Conservation (phyloP, 1,140 invertebrate species). For the Bombus impatiens region DNA sequence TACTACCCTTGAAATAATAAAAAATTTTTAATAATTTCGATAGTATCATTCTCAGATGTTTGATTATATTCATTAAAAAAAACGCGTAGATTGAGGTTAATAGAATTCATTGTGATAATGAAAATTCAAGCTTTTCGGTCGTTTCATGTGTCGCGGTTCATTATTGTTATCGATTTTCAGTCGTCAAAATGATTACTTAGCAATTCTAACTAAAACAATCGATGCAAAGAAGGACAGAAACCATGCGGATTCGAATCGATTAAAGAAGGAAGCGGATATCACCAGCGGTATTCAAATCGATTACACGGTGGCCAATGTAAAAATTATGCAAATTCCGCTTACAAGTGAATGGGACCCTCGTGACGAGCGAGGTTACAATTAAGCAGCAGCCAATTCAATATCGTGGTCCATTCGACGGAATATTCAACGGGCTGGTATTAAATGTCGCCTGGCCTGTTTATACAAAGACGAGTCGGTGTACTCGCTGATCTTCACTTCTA, state of each 20-base stretch:
- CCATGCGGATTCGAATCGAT: slow-evolving; percentile 51
- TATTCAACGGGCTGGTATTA: slow-evolving; percentile 80
- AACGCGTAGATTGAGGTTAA: no score
- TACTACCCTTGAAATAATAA: no score
- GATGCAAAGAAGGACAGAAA: slow-evolving; percentile 51
- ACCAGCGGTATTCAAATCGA: slow-evolving; percentile 71
- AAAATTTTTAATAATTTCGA: no score
- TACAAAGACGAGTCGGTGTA: slow-evolving; percentile 70
- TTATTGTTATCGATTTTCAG: slow-evolving; percentile 38
- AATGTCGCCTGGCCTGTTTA: slow-evolving; percentile 75
- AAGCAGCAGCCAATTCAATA: slow-evolving; percentile 82
- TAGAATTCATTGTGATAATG: not conserved
- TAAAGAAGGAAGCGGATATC: slow-evolving; percentile 61
- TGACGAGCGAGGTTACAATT: slow-evolving; percentile 80
- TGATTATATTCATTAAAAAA: not conserved
- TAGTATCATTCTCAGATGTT: not conserved
- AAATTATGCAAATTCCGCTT: slow-evolving; percentile 81
- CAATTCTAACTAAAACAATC: slow-evolving; percentile 60
- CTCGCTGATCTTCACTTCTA: slow-evolving; percentile 49
- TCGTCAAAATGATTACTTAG: slow-evolving; percentile 48
- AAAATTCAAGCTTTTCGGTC: not conserved
- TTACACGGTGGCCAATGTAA: slow-evolving; percentile 77
- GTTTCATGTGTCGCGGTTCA: not conserved
- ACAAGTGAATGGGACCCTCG: slow-evolving; percentile 78
- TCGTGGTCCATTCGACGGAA: slow-evolving; percentile 79